Conservation (phyloP, 2,113 vertebrate species). For the Dicaeum eximium region DNA sequence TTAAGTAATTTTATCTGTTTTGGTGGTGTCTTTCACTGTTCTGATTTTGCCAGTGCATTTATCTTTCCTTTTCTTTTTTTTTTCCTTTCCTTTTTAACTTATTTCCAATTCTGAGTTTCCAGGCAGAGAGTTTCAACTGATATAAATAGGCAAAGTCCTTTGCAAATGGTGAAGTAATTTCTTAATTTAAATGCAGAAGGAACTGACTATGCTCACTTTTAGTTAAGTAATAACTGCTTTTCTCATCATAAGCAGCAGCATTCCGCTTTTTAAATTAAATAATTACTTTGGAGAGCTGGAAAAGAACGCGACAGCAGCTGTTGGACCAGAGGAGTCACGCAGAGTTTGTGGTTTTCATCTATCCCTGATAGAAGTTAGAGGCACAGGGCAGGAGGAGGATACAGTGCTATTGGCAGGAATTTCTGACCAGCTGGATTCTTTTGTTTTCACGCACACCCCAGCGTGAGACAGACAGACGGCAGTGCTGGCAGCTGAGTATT, state of each 20-base stretch:
- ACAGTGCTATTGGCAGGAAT: not conserved
- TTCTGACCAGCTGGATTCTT: not conserved
- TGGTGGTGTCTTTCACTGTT: not conserved
- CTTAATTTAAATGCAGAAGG: not conserved
- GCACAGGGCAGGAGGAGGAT: not conserved
- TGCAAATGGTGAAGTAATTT: not conserved
- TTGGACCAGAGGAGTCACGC: not conserved
- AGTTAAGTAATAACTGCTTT: not conserved
- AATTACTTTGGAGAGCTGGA: not conserved
- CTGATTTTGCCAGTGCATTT: not conserved
- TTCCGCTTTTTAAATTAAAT: not conserved
- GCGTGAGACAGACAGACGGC: not conserved
- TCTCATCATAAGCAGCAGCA: not conserved
- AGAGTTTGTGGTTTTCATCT: not conserved
- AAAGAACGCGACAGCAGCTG: not conserved
- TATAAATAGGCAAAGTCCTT: not conserved
- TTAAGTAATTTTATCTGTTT: not conserved
- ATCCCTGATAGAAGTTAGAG: not conserved
- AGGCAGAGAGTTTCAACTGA: not conserved
- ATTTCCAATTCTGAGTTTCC: not conserved
- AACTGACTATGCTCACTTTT: not conserved
- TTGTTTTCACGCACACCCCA: not conserved
- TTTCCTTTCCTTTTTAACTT: not conserved
- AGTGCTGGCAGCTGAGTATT: not conserved
- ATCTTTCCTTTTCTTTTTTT: not conserved